phyloP scores from a whole-genome alignment of 1,140 invertebrate species.

The Drosophila bocqueti region DNA sequence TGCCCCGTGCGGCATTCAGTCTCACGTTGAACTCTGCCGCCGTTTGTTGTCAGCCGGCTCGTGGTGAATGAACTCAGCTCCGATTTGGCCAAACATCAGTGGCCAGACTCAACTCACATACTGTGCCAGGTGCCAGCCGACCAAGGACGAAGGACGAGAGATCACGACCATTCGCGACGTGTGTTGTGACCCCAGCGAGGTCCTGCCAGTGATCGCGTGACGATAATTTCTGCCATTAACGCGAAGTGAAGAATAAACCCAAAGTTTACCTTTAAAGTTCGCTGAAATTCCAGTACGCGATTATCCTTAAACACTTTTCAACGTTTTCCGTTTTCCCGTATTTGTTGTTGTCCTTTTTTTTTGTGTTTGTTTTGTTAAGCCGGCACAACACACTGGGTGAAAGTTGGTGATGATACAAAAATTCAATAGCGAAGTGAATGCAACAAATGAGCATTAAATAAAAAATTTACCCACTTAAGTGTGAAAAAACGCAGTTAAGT shows the following conservation, averaged over 20 bases:
- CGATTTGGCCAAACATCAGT: conserved; percentile 20
- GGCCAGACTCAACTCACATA: neutral
- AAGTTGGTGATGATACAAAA: conserved; percentile 17
- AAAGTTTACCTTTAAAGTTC: conserved; percentile 8
- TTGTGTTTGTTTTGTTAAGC: conserved; percentile 27
- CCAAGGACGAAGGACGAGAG: conserved; percentile 21
- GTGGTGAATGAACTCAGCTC: conserved; percentile 3
- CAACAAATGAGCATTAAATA: conserved; percentile 31
- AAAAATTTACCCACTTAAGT: conserved; percentile 35
- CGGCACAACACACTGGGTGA: conserved; percentile 38
- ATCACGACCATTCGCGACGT: conserved; percentile 18
- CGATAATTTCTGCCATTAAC: conserved; percentile 1
- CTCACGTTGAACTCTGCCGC: conserved; percentile 74
- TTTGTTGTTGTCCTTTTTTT: conserved; percentile 22
- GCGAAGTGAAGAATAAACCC: neutral
- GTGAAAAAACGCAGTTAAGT: conserved; percentile 4
- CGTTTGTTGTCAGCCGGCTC: conserved; percentile 58
- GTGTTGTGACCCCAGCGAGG: neutral
- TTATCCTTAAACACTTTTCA: neutral
- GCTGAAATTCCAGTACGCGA: conserved; percentile 8
- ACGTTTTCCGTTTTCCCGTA: conserved; percentile 4
- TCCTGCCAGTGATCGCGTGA: conserved; percentile 25
- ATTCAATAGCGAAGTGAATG: conserved; percentile 49
- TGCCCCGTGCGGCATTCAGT: conserved; percentile 58
- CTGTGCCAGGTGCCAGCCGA: conserved; percentile 2